A percentile compares a stretch with the other conserved stretches of the same genome.
phyloP scores from a whole-genome alignment of 2,113 vertebrate genomes.

The Macroglossus sobrinus region DNA sequence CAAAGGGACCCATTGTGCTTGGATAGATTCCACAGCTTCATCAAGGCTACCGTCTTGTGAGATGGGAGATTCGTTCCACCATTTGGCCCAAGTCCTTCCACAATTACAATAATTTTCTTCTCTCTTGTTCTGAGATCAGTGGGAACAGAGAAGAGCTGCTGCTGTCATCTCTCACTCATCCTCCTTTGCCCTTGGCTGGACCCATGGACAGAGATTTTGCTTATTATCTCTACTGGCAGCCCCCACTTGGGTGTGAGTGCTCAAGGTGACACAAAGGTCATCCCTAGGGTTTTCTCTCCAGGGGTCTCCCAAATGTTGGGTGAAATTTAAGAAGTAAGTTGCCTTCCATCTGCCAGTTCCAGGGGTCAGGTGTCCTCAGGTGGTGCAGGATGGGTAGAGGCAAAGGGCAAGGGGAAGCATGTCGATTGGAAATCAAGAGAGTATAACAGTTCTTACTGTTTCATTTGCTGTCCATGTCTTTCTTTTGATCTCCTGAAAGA shows the following conservation, averaged over 20 bases:
- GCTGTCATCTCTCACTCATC: not conserved
- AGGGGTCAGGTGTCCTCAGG: slow-evolving; percentile 13
- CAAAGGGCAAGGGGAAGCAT: slow-evolving; percentile 33
- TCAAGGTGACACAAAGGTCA: not conserved
- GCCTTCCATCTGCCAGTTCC: slow-evolving; percentile 46
- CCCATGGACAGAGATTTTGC: not conserved
- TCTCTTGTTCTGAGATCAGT: not conserved
- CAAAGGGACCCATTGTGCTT: not conserved
- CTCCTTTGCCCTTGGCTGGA: not conserved
- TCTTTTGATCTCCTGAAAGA: slow-evolving; percentile 51
- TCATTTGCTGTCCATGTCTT: not conserved
- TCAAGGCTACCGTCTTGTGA: not conserved
- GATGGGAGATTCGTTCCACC: not conserved
- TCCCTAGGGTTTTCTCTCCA: not conserved
- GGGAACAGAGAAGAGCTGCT: not conserved
- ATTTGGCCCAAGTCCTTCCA: not conserved
- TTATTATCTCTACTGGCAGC: not conserved
- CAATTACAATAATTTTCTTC: not conserved
- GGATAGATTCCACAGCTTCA: not conserved
- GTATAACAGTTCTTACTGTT: not conserved
- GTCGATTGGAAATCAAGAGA: not conserved
- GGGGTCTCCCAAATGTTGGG: not conserved
- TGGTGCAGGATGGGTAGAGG: not conserved
- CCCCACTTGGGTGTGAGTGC: not conserved
- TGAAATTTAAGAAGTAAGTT: slow-evolving; percentile 49